These are phyloP conservation scores for Ifrita kowaldi DNA, from an alignment of 2,113 vertebrate genomes.

Conservation along the genomic window DNA sequence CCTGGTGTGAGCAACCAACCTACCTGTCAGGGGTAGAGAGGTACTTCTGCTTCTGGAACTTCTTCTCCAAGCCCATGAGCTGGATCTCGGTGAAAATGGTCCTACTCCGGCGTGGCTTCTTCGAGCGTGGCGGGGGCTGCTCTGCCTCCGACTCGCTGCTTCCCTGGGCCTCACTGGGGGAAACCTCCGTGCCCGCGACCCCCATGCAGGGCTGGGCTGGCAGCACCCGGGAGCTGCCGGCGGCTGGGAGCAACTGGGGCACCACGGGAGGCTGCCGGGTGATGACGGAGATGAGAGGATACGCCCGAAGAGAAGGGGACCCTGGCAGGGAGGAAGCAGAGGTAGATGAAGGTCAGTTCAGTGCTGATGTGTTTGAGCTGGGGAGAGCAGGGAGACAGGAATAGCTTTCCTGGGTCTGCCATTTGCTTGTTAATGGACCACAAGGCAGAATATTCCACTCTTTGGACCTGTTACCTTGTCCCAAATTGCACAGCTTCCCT, in stretches of 20 bases:
- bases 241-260: constrained; percentile 74
- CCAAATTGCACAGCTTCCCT: not conserved
- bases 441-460: not conserved
- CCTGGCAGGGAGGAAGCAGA: constrained; percentile 70
- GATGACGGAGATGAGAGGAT: constrained; percentile 92
- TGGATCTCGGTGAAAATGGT: constrained; percentile 98
- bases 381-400: not conserved
- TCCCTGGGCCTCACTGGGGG: constrained; percentile 75
- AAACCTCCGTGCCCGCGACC: constrained; percentile 54
- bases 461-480: not conserved
- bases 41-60: constrained; percentile 99
- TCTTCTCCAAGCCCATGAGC: constrained; percentile 98
- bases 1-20: not conserved
- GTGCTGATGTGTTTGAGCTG: not conserved
- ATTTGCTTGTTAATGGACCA: not conserved
- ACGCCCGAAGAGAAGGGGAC: constrained; percentile 82
- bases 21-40: constrained; percentile 97
- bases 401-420: not conserved
- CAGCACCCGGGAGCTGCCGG: constrained; percentile 45
- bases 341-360: not conserved
- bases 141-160: constrained; percentile 95
- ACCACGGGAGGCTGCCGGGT: constrained; percentile 82
- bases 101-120: constrained; percentile 91
- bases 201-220: constrained; percentile 65
- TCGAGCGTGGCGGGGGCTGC: constrained; percentile 78